These are phyloP conservation scores for Plodia interpunctella DNA, from an alignment of 1,140 invertebrate species.

Conservation along the genomic window DNA sequence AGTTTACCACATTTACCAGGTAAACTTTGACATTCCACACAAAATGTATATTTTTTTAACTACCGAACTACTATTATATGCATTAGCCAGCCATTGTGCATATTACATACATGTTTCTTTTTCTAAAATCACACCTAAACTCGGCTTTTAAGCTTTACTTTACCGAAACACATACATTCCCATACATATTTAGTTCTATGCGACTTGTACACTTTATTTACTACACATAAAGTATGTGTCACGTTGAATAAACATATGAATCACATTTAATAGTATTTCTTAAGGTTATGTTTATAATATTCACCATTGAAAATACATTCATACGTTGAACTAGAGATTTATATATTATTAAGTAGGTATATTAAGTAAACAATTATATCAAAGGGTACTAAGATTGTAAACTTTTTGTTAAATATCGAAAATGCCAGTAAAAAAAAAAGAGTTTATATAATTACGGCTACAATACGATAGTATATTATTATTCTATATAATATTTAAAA, in stretches of 20 bases:
- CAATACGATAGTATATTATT: not conserved
- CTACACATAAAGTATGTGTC: conserved; percentile 28
- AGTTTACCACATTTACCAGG: conserved; percentile 18
- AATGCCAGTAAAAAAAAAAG: not conserved
- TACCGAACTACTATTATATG: conserved; percentile 45
- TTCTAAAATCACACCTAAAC: conserved; percentile 34
- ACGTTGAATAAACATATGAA: conserved; percentile 51
- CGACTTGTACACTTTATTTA: conserved; percentile 30
- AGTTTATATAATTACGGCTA: not conserved
- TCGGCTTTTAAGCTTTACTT: conserved; percentile 37
- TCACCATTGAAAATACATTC: conserved; percentile 28
- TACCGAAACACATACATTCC: conserved; percentile 26
- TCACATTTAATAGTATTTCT: conserved; percentile 54
- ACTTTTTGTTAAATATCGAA: conserved; percentile 7
- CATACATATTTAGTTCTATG: conserved; percentile 33
- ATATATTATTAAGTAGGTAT: conserved; percentile 11
- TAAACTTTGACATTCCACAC: conserved; percentile 23
- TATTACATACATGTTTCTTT: conserved; percentile 26
- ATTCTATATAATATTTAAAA: conserved; percentile 15
- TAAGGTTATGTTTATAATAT: conserved; percentile 31
- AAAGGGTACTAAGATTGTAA: conserved; percentile 8
- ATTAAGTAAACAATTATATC: conserved; percentile 12
- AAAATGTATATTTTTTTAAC: conserved; percentile 36
- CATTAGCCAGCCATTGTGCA: conserved; percentile 45
- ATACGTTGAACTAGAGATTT: conserved; percentile 33